phyloP scores from a whole-genome alignment of 2,888 invertebrate genomes.

The Mylabris sibirica region DNA sequence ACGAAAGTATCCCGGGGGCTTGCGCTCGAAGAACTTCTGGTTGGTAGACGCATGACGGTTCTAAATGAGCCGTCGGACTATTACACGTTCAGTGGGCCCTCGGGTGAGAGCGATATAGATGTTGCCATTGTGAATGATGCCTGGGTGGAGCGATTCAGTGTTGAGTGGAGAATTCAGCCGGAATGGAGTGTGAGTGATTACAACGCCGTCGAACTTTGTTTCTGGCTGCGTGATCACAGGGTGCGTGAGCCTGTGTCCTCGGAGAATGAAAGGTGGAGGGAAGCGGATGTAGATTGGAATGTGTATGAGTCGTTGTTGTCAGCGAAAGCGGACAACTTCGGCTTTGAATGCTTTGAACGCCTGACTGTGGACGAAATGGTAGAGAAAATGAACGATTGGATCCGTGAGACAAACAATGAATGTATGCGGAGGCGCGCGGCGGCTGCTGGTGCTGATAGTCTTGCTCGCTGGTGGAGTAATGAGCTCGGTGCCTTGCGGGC shows the following conservation, averaged over 20 bases:
- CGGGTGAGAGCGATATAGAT: constrained; percentile 34
- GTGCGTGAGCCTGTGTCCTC: too few species aligned
- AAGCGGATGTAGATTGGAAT: not conserved
- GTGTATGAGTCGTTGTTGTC: not conserved
- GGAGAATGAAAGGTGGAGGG: not conserved
- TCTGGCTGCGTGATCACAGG: not conserved
- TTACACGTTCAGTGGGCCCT: constrained; percentile 32
- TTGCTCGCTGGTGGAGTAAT: not conserved
- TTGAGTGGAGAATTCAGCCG: not conserved
- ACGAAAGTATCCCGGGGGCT: not conserved
- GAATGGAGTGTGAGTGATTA: constrained; percentile 20
- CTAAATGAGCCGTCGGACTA: constrained; percentile 32
- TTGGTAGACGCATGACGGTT: constrained; percentile 20
- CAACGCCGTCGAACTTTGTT: constrained; percentile 18
- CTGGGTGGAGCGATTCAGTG: not conserved
- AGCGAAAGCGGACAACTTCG: not conserved
- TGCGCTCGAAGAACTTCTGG: constrained; percentile 18
- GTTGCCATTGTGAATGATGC: constrained; percentile 27
- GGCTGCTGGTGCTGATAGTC: too few species aligned
- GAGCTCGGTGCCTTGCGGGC: not conserved
- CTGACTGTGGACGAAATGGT: not conserved
- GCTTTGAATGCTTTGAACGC: not conserved
- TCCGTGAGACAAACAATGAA: not conserved
- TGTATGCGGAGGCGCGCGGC: not conserved
- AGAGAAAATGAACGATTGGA: not conserved